A percentile compares a stretch with the other conserved stretches of the same genome.
phyloP scores from a whole-genome alignment of 2,888 invertebrate genomes.

The Xylocampa areola region DNA sequence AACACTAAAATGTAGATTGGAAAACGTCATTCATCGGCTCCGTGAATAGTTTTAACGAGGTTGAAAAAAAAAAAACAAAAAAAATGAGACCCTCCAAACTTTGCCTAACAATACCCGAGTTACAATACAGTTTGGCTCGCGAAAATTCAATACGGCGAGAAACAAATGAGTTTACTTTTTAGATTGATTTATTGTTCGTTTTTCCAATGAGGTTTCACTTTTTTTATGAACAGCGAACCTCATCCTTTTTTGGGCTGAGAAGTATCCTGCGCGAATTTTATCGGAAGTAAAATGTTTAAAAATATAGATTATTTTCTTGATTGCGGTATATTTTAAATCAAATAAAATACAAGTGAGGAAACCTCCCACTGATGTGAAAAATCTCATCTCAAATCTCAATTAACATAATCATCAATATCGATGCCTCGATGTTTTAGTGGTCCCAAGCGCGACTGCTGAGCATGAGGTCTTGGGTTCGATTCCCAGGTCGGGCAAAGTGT shows the following conservation, averaged over 20 bases:
- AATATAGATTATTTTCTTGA: too few relatives aligned
- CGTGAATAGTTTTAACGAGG: slow-evolving; percentile 67
- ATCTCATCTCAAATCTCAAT: too few relatives aligned
- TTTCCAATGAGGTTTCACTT: slow-evolving; percentile 40
- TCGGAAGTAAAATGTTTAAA: slow-evolving; percentile 35
- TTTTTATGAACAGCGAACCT: slow-evolving; percentile 40
- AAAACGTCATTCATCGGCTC: slow-evolving; percentile 52
- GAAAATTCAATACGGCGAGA: slow-evolving; percentile 50
- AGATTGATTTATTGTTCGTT: slow-evolving; percentile 52
- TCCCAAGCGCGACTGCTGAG: too few relatives aligned
- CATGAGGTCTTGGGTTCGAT: too few relatives aligned
- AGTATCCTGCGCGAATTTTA: slow-evolving; percentile 32
- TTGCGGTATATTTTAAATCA: too few relatives aligned
- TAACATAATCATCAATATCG: too few relatives aligned
- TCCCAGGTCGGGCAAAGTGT: too few relatives aligned
- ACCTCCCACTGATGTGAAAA: too few relatives aligned
- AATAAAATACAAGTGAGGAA: too few relatives aligned
- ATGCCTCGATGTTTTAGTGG: too few relatives aligned
- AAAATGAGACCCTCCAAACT: slow-evolving; percentile 56
- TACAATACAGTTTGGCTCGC: slow-evolving; percentile 59
- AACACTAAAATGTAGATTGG: slow-evolving; percentile 25
- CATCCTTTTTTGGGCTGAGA: slow-evolving; percentile 28
- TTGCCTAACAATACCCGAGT: slow-evolving; percentile 57
- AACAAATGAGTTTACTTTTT: slow-evolving; percentile 58
- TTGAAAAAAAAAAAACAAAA: slow-evolving; percentile 62